Evolutionary conservation across 2,797 vertebrate species (phyloP).

Genomic region (Pempheris klunzingeri): DNA sequence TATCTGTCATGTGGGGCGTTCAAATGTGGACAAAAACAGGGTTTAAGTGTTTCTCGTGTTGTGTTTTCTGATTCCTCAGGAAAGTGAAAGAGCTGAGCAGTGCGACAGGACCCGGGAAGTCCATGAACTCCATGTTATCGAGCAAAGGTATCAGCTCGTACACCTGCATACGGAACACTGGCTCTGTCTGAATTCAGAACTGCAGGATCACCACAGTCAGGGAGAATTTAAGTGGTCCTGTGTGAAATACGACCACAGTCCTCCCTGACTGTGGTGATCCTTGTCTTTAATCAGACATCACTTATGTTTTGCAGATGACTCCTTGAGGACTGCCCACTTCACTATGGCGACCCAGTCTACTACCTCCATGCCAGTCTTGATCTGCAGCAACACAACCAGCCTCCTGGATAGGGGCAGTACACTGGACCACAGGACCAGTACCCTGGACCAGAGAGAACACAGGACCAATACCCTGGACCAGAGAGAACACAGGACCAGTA

Average conservation of each 20-base stretch:
- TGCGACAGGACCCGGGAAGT: slow-evolving; percentile 75
- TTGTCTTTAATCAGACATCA: slow-evolving; percentile 11
- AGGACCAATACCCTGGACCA: slow-evolving; percentile 67
- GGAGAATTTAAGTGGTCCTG: too few relatives aligned
- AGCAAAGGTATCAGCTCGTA: slow-evolving; percentile 74
- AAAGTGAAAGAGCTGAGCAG: slow-evolving; percentile 80
- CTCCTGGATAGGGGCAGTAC: slow-evolving; percentile 85
- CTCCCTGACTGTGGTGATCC: too few relatives aligned
- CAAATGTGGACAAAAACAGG: neutral
- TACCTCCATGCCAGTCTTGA: slow-evolving; percentile 83
- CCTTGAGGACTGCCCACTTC: slow-evolving; percentile 84
- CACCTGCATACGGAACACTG: neutral
- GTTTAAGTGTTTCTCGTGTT: neutral
- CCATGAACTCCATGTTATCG: slow-evolving; percentile 71
- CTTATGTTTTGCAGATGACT: slow-evolving; percentile 86
- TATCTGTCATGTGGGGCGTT: neutral
- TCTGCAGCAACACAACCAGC: slow-evolving; percentile 84
- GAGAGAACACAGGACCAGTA: slow-evolving; percentile 79
- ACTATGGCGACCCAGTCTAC: slow-evolving; percentile 75
- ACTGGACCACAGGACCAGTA: slow-evolving; percentile 71
- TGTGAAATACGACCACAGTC: too few relatives aligned
- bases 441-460: slow-evolving; percentile 59
- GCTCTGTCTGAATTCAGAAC: neutral
- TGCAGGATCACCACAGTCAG: neutral
- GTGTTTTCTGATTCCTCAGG: slow-evolving; percentile 59